Percentiles rank a stretch among this genome's conserved stretches.
Evolutionary conservation across 2,113 vertebrate genomes (phyloP).

Genomic region (Myrmophylax atrothorax): DNA sequence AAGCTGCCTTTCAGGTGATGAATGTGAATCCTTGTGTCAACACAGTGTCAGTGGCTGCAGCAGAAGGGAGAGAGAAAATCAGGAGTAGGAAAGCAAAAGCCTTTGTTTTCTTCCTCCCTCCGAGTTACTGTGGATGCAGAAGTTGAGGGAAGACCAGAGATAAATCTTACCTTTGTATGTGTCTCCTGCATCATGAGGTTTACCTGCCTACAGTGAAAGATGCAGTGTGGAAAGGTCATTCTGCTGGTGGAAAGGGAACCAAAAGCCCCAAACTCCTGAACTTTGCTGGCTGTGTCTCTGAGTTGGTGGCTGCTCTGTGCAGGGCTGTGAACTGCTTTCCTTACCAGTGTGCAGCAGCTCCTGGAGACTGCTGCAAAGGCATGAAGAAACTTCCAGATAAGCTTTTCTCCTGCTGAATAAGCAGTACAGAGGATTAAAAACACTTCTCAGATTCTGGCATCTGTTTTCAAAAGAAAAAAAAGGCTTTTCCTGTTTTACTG

Average conservation of each 20-base stretch:
- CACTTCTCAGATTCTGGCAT: not conserved
- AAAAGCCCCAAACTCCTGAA: rapidly evolving
- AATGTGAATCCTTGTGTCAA: not conserved
- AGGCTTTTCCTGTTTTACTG: not conserved
- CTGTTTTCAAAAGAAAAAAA: not conserved
- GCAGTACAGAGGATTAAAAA: not conserved
- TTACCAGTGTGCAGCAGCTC: not conserved
- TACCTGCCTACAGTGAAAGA: not conserved
- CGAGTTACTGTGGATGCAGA: not conserved
- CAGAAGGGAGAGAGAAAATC: not conserved
- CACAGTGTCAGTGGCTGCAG: not conserved
- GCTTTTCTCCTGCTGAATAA: not conserved
- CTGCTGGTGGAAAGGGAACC: not conserved
- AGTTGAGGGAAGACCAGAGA: not conserved
- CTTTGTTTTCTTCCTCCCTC: not conserved
- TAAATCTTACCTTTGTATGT: not conserved
- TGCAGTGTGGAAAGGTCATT: not conserved
- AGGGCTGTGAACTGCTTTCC: not conserved
- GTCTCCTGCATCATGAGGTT: not conserved
- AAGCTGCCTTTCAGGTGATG: not conserved
- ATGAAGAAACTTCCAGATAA: not conserved
- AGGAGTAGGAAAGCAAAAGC: not conserved
- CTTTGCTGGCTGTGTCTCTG: not conserved
- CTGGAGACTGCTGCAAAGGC: not conserved
- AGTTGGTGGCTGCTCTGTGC: not conserved